phyloP scores from a whole-genome alignment of 1,140 invertebrate species.

The Drosophila kanapiae region DNA sequence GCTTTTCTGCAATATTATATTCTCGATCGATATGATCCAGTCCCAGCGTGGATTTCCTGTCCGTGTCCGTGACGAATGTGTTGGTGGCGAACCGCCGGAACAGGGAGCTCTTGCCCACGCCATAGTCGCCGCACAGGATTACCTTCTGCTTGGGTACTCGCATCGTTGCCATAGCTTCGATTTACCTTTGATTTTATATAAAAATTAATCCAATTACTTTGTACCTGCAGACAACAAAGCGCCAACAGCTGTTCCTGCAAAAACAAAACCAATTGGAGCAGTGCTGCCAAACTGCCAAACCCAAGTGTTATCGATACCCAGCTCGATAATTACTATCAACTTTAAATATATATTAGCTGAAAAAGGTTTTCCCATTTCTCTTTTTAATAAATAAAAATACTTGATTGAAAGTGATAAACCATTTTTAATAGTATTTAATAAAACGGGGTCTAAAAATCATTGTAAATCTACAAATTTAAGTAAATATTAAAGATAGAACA shows the following conservation, averaged over 20 bases:
- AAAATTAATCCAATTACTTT: constrained; percentile 63
- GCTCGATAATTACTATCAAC: background rate
- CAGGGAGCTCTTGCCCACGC: constrained; percentile 96
- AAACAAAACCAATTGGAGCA: constrained; percentile 9
- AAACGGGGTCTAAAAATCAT: no score
- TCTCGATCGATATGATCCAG: constrained; percentile 95
- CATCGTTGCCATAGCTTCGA: constrained; percentile 90
- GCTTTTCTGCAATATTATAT: constrained; percentile 90
- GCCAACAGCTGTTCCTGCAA: constrained; percentile 52
- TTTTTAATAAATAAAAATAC: background rate
- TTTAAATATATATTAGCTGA: background rate
- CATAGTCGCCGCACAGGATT: constrained; percentile 97
- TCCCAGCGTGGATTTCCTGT: constrained; percentile 95
- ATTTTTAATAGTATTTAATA: no score
- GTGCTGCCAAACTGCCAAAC: constrained; percentile 2
- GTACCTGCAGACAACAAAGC: constrained; percentile 59
- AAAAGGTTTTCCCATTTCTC: background rate
- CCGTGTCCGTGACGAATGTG: constrained; percentile 92
- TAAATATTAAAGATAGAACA: no score
- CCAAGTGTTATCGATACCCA: constrained; percentile 1
- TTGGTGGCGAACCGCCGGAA: constrained; percentile 96
- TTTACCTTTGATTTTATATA: constrained; percentile 7
- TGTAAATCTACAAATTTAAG: no score
- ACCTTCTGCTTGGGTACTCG: constrained; percentile 96
- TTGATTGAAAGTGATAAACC: no score